Evolutionary conservation across 1,140 invertebrate species (phyloP).

Genomic region (Oncopodura yosiiana): DNA sequence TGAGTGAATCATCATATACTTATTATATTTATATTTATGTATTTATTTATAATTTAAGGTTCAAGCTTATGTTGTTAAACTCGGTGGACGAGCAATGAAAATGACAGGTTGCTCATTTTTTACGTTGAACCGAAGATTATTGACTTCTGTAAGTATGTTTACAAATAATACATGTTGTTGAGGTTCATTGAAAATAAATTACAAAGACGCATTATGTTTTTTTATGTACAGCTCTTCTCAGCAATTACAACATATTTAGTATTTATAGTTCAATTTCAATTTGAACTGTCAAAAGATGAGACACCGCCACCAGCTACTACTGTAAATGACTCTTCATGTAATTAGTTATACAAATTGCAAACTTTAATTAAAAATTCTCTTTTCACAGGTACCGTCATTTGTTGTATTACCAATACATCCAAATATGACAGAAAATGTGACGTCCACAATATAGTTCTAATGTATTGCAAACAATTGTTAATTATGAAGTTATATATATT

Average conservation of each 20-base stretch:
- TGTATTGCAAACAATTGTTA: too few relatives aligned
- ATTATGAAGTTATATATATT: too few relatives aligned
- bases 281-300: neutral
- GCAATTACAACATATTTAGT: slow-evolving; percentile 4
- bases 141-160: neutral
- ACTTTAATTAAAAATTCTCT: too few relatives aligned
- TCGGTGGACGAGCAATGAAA: neutral
- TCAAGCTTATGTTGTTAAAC: neutral
- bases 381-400: too few relatives aligned
- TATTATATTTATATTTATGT: neutral
- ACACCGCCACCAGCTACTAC: slow-evolving; percentile 1
- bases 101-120: neutral
- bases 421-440: too few relatives aligned
- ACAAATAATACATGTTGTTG: neutral
- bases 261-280: slow-evolving; percentile 2
- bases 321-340: too few relatives aligned
- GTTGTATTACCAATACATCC: too few relatives aligned
- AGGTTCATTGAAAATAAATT: too few relatives aligned
- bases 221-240: neutral
- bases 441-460: too few relatives aligned
- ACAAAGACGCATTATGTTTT: too few relatives aligned
- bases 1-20: neutral
- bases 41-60: too few relatives aligned
- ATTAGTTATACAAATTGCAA: too few relatives aligned
- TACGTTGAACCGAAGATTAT: neutral